Base-by-base conservation (phyloP, 2,113 vertebrate species). In the Triplophysa tibetana region DNA sequence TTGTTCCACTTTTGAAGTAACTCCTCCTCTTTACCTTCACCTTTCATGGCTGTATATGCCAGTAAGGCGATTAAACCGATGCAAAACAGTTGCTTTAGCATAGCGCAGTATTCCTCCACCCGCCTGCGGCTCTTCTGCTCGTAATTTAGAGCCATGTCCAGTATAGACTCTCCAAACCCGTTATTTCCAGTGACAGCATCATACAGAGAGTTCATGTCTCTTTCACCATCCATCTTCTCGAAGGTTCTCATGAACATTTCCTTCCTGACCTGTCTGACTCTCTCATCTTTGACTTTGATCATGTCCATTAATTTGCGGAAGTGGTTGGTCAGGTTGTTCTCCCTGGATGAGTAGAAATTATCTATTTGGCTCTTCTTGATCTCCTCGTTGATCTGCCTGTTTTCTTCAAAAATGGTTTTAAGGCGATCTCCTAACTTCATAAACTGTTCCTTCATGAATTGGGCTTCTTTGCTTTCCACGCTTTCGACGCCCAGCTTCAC, bases 231-330 rank as follows among this genome's bases (percentile, higher is more conserved):
- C 0, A 88, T 89, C 50, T 78, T 92, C 48, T 45, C 83, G 11
- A 93, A 94, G 78, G 93, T 91, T 0, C 92, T 89, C 83, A 93
- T 72, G 80, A 94, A 93, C 2, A 83, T 79, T 83, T 92, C 92
- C 86, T 92, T 94, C 84, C 93, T 91, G 38, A 90, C 91, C 11
- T 93, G 91, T 45, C 88, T 12, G 83, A 88, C 93, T 76, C 93
- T 87, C 33, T 33, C 4, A 2, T 92, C 88, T 54, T 91, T 93
- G 80, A 92, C 91, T 1, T 92, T 93, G 21, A 93, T 90, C 84
- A 94, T 91, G 83, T 93, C 93, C 92, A 93, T 93, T 87, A 92
- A 94, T 79, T 94, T 93, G 76, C 93, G 89, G 85, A 94, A 94
- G 83, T 93, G 93, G 85, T 93, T 93, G 0, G 82, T 92, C 81